Conservation (phyloP, 2,797 vertebrate species). For the Acanthiza pusilla region DNA sequence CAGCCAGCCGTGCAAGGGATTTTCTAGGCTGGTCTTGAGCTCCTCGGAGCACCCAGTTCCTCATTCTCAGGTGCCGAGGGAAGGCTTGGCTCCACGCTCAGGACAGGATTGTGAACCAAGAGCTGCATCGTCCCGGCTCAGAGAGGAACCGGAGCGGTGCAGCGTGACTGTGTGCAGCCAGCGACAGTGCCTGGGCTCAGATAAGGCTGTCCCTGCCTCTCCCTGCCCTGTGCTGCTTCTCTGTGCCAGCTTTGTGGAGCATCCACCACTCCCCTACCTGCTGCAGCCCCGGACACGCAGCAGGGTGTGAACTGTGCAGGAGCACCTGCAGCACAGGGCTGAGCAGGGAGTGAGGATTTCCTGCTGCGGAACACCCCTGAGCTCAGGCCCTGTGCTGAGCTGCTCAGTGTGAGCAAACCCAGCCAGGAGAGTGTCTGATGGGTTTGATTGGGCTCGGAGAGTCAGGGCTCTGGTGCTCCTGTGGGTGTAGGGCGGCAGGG, state of each 20-base stretch:
- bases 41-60: background rate
- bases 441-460: background rate
- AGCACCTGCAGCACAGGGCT: accelerated
- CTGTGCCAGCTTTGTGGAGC: background rate
- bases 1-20: accelerated
- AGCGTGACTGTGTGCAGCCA: accelerated
- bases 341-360: background rate
- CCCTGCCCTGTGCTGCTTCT: background rate
- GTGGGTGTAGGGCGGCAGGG: background rate
- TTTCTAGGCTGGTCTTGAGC: background rate
- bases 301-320: no score
- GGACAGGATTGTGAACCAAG: accelerated
- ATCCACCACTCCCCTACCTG: accelerated
- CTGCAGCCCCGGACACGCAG: accelerated
- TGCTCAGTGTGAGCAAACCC: background rate
- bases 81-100: background rate
- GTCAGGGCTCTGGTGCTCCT: background rate
- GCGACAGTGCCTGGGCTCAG: accelerated
- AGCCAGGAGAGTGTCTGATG: accelerated
- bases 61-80: background rate
- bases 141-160: accelerated
- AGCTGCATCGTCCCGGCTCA: accelerated
- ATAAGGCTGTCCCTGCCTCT: background rate
- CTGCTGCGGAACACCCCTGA: accelerated
- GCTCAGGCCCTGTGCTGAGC: background rate